Conservation (phyloP, 2,113 vertebrate genomes). For the Peromyscus leucopus region DNA sequence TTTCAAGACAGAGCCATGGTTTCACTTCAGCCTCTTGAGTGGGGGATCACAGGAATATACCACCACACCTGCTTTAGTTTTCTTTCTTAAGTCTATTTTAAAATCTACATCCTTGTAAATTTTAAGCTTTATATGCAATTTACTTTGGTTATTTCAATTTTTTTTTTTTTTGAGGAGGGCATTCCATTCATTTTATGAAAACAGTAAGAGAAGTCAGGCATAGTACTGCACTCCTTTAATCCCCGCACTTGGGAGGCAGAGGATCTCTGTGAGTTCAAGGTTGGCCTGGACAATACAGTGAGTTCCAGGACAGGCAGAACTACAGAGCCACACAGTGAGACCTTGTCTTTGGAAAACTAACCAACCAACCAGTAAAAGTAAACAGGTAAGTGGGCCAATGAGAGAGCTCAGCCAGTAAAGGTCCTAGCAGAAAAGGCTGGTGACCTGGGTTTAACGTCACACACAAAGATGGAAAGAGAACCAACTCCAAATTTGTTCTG, state of each 20-base stretch:
- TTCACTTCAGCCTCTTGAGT: not conserved
- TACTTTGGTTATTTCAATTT: constrained; percentile 14
- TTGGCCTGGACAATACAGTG: not conserved
- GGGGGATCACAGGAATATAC: not conserved
- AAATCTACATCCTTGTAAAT: not conserved
- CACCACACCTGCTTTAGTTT: not conserved
- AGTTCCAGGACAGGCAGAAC: not conserved
- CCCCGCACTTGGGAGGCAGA: not conserved
- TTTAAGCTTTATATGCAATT: constrained; percentile 11
- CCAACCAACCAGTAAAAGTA: not conserved
- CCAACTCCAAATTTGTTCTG: not conserved
- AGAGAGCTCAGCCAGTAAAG: not conserved
- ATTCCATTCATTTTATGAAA: not conserved
- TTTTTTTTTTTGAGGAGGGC: not conserved
- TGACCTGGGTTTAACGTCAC: not conserved
- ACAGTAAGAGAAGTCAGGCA: not conserved
- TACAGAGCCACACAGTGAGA: not conserved
- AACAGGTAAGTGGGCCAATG: not conserved
- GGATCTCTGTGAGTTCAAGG: not conserved
- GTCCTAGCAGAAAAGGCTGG: not conserved
- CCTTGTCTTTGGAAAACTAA: not conserved
- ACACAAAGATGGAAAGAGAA: not conserved
- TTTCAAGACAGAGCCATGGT: not conserved
- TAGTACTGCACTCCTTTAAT: not conserved
- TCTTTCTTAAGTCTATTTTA: not conserved